These are phyloP conservation scores for Macrotis lagotis DNA, from an alignment of 2,113 vertebrate species.

Conservation along the genomic window DNA sequence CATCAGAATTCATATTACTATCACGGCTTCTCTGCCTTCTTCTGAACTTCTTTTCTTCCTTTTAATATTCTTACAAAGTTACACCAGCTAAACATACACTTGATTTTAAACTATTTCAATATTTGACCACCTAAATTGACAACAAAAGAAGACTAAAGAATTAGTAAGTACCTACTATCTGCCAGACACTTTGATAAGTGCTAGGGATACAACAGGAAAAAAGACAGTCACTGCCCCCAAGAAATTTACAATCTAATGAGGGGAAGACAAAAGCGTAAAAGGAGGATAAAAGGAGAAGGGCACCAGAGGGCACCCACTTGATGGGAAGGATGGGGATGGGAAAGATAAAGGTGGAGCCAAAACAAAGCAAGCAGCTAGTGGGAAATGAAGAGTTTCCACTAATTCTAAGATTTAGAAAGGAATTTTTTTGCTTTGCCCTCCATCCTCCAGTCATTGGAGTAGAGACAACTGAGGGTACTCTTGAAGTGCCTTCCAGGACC, in stretches of 20 bases:
- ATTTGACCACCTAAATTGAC: neutral
- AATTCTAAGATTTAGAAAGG: neutral
- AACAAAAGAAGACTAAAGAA: neutral
- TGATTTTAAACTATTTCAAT: neutral
- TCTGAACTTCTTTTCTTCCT: neutral
- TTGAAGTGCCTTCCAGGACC: conserved; percentile 9
- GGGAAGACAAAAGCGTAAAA: neutral
- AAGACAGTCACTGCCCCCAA: neutral
- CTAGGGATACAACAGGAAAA: neutral
- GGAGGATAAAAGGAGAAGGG: neutral
- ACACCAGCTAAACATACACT: neutral
- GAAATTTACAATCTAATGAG: neutral
- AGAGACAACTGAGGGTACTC: neutral
- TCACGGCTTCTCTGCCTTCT: neutral
- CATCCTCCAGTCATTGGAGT: neutral
- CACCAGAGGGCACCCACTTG: neutral
- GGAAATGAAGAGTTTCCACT: neutral
- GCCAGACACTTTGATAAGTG: neutral
- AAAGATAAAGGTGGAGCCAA: neutral
- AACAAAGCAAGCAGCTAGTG: neutral
- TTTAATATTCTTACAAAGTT: neutral
- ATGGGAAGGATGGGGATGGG: neutral
- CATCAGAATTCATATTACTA: neutral
- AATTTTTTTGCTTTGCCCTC: neutral
- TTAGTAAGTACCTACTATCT: neutral